Evolutionary conservation across 2,113 vertebrate genomes (phyloP).

Genomic region (Upupa epops): DNA sequence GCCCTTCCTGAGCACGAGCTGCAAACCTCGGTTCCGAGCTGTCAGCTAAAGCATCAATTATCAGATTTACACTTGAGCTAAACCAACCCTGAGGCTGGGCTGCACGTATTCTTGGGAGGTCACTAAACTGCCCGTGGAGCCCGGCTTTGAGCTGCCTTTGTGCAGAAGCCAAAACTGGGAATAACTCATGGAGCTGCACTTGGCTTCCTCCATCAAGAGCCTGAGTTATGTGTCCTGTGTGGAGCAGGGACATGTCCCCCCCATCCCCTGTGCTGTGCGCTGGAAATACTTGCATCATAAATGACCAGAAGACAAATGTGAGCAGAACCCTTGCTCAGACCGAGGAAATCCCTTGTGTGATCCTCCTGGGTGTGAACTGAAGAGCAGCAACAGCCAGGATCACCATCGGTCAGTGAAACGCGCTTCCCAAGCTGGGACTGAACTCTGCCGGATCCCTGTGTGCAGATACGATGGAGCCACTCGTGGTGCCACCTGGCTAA

Average conservation of each 20-base stretch:
- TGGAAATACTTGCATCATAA: not conserved
- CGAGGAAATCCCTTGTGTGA: not conserved
- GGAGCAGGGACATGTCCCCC: not conserved
- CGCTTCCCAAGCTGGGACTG: rapidly evolving
- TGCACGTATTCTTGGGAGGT: not conserved
- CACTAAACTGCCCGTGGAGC: not conserved
- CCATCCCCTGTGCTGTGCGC: not conserved
- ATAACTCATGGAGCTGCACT: rapidly evolving
- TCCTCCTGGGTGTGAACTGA: rapidly evolving
- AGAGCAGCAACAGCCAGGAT: not conserved
- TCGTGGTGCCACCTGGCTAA: not conserved
- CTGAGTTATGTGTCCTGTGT: not conserved
- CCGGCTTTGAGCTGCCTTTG: not conserved
- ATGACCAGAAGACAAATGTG: not conserved
- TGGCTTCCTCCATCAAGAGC: not conserved
- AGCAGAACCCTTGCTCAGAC: not conserved
- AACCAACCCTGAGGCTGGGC: not conserved
- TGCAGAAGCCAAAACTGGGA: not conserved
- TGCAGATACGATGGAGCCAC: not conserved
- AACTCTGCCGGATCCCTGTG: not conserved
- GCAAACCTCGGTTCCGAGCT: not conserved
- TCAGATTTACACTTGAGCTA: not conserved
- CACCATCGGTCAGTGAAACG: not conserved
- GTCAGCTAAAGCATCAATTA: not conserved
- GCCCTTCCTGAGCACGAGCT: not conserved